Percentiles rank a stretch among this genome's conserved stretches.
These are phyloP conservation scores for Callaeas wilsoni DNA, from an alignment of 2,113 vertebrate species.

Conservation along the genomic window DNA sequence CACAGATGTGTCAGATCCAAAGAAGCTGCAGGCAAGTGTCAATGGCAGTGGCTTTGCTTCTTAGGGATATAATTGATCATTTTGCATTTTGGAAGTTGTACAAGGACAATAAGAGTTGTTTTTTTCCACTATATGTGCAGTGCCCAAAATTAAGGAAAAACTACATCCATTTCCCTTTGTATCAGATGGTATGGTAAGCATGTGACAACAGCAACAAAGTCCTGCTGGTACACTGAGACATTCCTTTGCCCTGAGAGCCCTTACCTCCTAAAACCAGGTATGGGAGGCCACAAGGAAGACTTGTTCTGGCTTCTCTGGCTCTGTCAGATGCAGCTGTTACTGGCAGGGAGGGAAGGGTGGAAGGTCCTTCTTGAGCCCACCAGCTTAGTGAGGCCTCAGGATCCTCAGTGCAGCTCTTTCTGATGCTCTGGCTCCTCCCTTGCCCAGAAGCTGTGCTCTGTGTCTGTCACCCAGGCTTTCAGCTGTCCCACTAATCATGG, in stretches of 20 bases:
- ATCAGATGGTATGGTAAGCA: background rate
- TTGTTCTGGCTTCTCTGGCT: background rate
- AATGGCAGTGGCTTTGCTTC: background rate
- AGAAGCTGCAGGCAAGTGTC: background rate
- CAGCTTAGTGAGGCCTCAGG: background rate
- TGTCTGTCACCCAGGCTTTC: background rate
- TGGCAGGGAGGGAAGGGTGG: background rate
- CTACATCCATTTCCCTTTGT: background rate
- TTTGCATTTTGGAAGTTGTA: conserved; percentile 13
- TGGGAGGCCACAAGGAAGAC: background rate
- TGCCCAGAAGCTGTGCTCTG: background rate
- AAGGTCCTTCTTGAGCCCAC: background rate
- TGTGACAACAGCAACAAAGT: background rate
- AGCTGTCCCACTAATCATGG: background rate
- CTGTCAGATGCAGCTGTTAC: background rate
- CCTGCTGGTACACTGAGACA: background rate
- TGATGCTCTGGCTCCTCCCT: background rate
- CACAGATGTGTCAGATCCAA: background rate
- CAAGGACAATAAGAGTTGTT: background rate
- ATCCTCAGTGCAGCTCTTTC: background rate
- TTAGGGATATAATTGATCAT: background rate
- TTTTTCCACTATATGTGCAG: background rate
- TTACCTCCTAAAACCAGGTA: background rate
- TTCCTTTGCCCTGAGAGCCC: background rate
- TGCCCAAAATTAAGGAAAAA: conserved; percentile 25